These are phyloP conservation scores for Pteronura brasiliensis DNA, from an alignment of 2,113 vertebrate genomes.

Conservation along the genomic window DNA sequence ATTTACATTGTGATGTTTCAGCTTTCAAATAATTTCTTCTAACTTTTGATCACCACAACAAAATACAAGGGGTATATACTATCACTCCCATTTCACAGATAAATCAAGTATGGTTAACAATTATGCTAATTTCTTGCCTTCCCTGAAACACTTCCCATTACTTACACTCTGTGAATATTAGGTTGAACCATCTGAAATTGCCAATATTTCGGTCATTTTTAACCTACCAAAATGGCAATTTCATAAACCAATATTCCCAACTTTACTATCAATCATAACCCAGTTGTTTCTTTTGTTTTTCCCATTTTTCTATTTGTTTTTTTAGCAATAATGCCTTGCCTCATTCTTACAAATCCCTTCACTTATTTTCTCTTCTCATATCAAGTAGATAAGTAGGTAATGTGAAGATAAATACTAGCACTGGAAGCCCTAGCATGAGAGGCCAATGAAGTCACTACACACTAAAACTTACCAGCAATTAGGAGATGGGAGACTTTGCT, in stretches of 20 bases:
- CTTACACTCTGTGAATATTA: not conserved
- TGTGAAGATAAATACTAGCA: not conserved
- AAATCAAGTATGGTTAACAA: not conserved
- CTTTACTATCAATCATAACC: not conserved
- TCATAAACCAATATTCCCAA: not conserved
- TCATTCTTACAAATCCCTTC: not conserved
- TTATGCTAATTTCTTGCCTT: not conserved
- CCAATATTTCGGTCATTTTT: conserved; percentile 9
- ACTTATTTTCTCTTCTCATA: conserved; percentile 30
- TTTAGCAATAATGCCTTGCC: not conserved
- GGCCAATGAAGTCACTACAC: not conserved
- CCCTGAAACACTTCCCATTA: not conserved
- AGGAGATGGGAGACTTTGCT: not conserved
- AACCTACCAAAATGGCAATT: not conserved
- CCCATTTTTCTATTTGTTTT: conserved; percentile 17
- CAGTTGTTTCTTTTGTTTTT: not conserved
- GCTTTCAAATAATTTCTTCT: conserved; percentile 15
- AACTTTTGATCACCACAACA: not conserved
- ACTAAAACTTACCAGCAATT: not conserved
- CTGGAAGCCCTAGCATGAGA: not conserved
- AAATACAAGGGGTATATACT: not conserved
- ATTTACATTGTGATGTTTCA: not conserved
- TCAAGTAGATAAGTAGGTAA: not conserved
- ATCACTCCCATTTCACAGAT: not conserved
- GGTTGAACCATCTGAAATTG: not conserved